Evolutionary conservation across 2,888 invertebrate species (phyloP).

Genomic region (Agonopterix arenella): DNA sequence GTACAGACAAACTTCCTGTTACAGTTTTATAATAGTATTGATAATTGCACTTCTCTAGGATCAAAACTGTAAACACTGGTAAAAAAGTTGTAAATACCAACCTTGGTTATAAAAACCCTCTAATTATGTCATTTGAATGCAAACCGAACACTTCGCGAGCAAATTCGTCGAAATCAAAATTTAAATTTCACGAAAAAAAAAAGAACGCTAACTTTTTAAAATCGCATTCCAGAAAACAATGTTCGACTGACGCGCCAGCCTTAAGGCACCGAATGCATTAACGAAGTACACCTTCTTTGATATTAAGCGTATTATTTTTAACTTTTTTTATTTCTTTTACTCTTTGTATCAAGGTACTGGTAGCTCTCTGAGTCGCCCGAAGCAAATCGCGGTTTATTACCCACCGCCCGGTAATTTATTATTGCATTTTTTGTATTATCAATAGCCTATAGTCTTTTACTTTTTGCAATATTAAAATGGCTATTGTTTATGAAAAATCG

Average conservation of each 20-base stretch:
- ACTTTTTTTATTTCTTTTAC: conserved; percentile 24
- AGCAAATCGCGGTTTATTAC: conserved; percentile 75
- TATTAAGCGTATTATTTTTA: conserved; percentile 73
- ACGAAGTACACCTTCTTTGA: conserved; percentile 73
- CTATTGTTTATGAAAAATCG: conserved; percentile 76
- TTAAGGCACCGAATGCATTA: conserved; percentile 71
- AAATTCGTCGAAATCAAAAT: conserved; percentile 47
- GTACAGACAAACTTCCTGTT: no score
- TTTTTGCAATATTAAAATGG: conserved; percentile 71
- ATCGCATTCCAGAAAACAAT: conserved; percentile 74
- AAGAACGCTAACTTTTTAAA: conserved; percentile 45
- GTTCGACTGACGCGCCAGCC: conserved; percentile 62
- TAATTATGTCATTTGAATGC: conserved; percentile 44
- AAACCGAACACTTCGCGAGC: conserved; percentile 29
- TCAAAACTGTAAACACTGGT: no score
- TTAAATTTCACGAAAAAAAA: conserved; percentile 33
- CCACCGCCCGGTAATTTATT: conserved; percentile 71
- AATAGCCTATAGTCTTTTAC: conserved; percentile 65
- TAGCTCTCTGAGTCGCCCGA: conserved; percentile 67
- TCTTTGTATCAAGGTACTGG: conserved; percentile 57
- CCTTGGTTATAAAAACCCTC: conserved; percentile 9
- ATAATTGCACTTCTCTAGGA: no score
- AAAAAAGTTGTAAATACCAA: background rate
- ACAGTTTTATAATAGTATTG: no score
- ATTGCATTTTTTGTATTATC: conserved; percentile 76